Conservation (phyloP, 1,140 invertebrate species). For the Drosophila chauvacae region DNA sequence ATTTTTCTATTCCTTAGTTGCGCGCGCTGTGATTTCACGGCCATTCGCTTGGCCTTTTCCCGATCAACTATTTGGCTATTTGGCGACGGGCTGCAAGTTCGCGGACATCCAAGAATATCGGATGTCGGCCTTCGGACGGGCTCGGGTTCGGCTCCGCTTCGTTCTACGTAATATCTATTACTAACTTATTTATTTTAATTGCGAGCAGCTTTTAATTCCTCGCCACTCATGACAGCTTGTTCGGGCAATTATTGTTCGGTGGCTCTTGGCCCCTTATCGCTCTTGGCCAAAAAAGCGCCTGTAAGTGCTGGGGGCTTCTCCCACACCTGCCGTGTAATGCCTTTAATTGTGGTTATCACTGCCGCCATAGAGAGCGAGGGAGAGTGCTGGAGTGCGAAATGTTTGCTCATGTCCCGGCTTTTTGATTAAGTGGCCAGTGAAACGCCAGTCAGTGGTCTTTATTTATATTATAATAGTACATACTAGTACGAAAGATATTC, state of each 20-base stretch:
- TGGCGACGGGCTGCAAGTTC: conserved; percentile 42
- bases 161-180: conserved; percentile 76
- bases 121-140: conserved; percentile 18
- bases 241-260: conserved; percentile 61
- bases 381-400: conserved; percentile 46
- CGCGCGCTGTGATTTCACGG: conserved; percentile 51
- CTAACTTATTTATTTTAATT: conserved; percentile 80
- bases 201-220: conserved; percentile 73
- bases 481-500: conserved; percentile 40
- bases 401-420: conserved; percentile 72
- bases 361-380: background rate
- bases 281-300: conserved; percentile 53
- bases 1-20: conserved; percentile 15
- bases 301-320: conserved; percentile 57
- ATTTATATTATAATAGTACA: conserved; percentile 51
- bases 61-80: conserved; percentile 63
- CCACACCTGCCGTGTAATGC: conserved; percentile 43
- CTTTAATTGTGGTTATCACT: conserved; percentile 73
- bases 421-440: conserved; percentile 76
- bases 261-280: conserved; percentile 15
- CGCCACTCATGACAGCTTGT: conserved; percentile 69
- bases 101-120: conserved; percentile 33
- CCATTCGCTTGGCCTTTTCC: conserved; percentile 64
- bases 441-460: conserved; percentile 48
- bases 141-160: conserved; percentile 27